Evolutionary conservation across 2,797 vertebrate species (phyloP).

Genomic region (Petrocephalus schoutedeni): DNA sequence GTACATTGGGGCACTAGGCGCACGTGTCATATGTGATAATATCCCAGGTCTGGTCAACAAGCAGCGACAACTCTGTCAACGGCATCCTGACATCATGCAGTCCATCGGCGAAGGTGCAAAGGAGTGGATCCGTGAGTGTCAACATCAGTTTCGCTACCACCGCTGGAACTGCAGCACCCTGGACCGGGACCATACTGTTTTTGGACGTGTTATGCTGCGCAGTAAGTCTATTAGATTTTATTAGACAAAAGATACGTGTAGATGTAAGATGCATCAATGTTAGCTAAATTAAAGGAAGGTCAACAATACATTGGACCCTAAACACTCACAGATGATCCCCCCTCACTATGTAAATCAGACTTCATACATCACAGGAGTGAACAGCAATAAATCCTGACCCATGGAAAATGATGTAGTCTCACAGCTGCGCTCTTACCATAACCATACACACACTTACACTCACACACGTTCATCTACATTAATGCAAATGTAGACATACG

Average conservation of each 20-base stretch:
- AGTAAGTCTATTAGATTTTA: slow-evolving; percentile 71
- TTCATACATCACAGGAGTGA: slow-evolving; percentile 15
- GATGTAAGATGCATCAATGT: neutral
- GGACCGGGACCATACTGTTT: slow-evolving; percentile 93
- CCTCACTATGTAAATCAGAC: slow-evolving; percentile 20
- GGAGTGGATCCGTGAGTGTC: slow-evolving; percentile 96
- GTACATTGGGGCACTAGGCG: slow-evolving; percentile 92
- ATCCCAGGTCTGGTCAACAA: slow-evolving; percentile 94
- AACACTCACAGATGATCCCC: neutral
- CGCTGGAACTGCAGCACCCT: slow-evolving; percentile 98
- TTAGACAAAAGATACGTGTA: neutral
- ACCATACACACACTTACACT: neutral
- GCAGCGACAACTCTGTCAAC: slow-evolving; percentile 91
- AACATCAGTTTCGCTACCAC: slow-evolving; percentile 96
- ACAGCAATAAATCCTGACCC: neutral
- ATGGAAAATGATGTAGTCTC: slow-evolving; percentile 10
- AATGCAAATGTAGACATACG: neutral
- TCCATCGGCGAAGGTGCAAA: slow-evolving; percentile 90
- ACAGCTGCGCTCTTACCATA: neutral
- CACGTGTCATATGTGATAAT: slow-evolving; percentile 93
- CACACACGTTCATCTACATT: neutral
- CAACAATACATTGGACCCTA: neutral
- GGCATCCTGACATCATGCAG: slow-evolving; percentile 95
- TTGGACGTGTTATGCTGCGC: slow-evolving; percentile 85
- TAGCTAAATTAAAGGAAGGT: neutral